Evolutionary conservation across 2,113 vertebrate genomes (phyloP).

Genomic region (Falcunculus frontatus): DNA sequence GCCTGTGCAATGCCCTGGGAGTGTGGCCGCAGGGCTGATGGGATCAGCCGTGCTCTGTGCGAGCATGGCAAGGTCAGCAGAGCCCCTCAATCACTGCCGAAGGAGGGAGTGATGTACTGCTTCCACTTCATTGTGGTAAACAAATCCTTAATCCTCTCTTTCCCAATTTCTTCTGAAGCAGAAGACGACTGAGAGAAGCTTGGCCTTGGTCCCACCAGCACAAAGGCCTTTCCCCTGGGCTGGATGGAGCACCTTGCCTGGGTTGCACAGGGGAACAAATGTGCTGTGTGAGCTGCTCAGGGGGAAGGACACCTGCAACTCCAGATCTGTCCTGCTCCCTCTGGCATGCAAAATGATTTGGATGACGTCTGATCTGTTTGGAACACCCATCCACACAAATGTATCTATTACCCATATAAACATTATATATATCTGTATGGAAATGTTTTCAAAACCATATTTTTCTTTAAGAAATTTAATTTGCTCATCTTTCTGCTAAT

Average conservation of each 20-base stretch:
- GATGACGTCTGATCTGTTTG: background rate
- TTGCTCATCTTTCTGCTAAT: background rate
- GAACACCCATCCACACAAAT: background rate
- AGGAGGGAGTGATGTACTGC: background rate
- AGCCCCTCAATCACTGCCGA: background rate
- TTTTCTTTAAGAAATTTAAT: background rate
- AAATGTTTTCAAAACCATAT: background rate
- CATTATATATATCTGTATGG: background rate
- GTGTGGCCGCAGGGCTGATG: accelerated
- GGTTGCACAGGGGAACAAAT: accelerated
- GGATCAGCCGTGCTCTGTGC: background rate
- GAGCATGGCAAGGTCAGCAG: background rate
- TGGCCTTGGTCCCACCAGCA: background rate
- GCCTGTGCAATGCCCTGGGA: background rate
- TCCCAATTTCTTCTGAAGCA: background rate
- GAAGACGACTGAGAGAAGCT: background rate
- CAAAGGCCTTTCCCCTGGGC: background rate
- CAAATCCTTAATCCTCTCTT: background rate
- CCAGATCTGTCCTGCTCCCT: background rate
- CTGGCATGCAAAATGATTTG: background rate
- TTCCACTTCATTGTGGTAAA: background rate
- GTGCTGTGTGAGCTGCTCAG: background rate
- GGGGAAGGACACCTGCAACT: background rate
- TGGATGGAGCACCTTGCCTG: background rate
- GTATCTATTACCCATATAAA: background rate